These are phyloP conservation scores for Drosophila kanapiae DNA, from an alignment of 1,140 invertebrate genomes.

Conservation along the genomic window DNA sequence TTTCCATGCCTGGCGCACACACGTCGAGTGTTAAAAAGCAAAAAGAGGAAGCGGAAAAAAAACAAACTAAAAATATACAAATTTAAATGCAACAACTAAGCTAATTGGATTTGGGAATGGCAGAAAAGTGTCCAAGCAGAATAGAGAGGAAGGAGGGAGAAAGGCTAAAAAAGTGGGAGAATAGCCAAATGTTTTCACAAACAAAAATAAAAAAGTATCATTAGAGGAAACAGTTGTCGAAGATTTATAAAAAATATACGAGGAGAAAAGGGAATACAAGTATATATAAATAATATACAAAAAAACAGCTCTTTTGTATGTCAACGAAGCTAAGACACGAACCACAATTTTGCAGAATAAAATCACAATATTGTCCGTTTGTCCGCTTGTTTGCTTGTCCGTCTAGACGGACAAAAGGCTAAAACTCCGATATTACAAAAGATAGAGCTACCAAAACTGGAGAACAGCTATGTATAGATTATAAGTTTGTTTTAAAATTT, in stretches of 20 bases:
- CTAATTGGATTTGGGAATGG: constrained; percentile 65
- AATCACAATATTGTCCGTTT: background rate
- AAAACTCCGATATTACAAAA: background rate
- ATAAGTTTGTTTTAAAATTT: background rate
- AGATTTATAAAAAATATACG: constrained; percentile 9
- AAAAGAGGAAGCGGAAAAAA: constrained; percentile 37
- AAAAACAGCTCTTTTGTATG: constrained; percentile 23
- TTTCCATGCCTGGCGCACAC: constrained; percentile 45
- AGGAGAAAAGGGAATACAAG: too few relatives aligned
- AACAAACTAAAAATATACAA: constrained; percentile 69
- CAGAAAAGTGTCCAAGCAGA: constrained; percentile 12
- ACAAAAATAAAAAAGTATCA: constrained; percentile 12
- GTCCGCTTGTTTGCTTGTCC: background rate
- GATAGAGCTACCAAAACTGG: background rate
- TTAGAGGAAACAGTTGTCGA: constrained; percentile 21
- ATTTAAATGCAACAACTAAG: constrained; percentile 49
- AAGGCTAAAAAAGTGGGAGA: constrained; percentile 9
- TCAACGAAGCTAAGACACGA: constrained; percentile 10
- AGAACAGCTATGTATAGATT: background rate
- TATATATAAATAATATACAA: constrained; percentile 1
- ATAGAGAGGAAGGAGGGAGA: background rate
- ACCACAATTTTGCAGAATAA: background rate
- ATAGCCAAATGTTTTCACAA: constrained; percentile 3
- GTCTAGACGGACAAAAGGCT: background rate
- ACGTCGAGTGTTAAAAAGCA: constrained; percentile 26